Percentiles rank a stretch among this genome's conserved stretches.
phyloP scores from a whole-genome alignment of 2,113 vertebrate genomes.

The Serinus canaria region DNA sequence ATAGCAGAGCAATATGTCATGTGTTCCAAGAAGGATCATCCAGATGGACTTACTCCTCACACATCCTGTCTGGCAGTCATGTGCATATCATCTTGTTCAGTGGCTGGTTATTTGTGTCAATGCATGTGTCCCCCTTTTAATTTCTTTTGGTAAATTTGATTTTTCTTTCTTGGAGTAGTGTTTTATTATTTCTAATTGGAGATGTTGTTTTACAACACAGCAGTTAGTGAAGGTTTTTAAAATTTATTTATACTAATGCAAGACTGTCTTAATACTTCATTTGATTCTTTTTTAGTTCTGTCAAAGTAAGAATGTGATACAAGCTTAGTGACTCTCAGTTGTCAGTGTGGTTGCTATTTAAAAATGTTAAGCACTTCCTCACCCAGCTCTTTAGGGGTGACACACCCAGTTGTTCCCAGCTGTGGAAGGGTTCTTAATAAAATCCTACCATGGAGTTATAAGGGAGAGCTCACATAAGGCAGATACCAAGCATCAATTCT shows the following conservation, averaged over 20 bases:
- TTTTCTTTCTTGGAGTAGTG: not conserved
- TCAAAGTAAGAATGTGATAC: conserved; percentile 18
- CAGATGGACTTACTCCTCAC: not conserved
- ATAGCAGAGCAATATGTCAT: not conserved
- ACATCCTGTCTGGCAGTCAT: not conserved
- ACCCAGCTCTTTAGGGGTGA: not conserved
- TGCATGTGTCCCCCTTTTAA: not conserved
- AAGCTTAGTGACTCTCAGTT: conserved; percentile 40
- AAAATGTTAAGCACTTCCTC: conserved; percentile 49
- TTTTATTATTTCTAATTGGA: not conserved
- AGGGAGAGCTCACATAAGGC: not conserved
- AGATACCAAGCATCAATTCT: not conserved
- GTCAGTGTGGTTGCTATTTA: conserved; percentile 62
- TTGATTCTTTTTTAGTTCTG: not conserved
- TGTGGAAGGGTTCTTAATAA: not conserved
- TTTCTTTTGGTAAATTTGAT: not conserved
- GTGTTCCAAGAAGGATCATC: conserved; percentile 31
- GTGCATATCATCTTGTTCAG: not conserved
- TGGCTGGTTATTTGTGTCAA: not conserved
- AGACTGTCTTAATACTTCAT: not conserved
- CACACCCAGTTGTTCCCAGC: conserved; percentile 50
- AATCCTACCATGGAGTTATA: not conserved
- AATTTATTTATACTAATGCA: not conserved
- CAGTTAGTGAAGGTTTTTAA: not conserved
- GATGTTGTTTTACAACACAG: not conserved